Conservation (phyloP, 2,888 invertebrate species). For the Orthosia incerta region DNA sequence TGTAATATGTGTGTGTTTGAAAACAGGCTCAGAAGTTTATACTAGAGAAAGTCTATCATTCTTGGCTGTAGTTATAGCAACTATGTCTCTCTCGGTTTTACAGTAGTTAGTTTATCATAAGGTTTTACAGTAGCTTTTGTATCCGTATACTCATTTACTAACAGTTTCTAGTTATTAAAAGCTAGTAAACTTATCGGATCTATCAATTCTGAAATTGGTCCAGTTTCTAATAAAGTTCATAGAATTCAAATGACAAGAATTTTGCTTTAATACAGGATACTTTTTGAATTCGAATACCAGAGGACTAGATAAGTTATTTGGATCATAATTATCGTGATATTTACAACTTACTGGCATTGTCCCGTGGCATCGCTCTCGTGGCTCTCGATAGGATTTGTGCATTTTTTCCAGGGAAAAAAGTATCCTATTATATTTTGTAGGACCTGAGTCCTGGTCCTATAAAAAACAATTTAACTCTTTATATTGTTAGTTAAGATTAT, state of each 20-base stretch:
- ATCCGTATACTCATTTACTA: slow-evolving; percentile 2
- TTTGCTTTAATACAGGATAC: background rate
- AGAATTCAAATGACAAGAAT: background rate
- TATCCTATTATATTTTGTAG: too few species aligned
- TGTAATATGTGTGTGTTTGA: background rate
- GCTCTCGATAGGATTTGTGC: too few species aligned
- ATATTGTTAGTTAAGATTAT: too few species aligned
- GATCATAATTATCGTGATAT: background rate
- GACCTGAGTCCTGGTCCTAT: too few species aligned
- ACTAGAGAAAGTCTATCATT: background rate
- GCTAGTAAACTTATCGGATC: background rate
- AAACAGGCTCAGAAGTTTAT: background rate
- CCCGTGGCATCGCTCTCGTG: too few species aligned
- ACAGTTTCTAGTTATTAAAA: slow-evolving; percentile 6
- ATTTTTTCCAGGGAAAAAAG: too few species aligned
- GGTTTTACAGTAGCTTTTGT: background rate
- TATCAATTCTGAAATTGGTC: background rate
- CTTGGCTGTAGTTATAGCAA: slow-evolving; percentile 6
- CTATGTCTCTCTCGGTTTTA: slow-evolving; percentile 12
- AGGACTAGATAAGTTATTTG: background rate
- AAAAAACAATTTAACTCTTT: too few species aligned
- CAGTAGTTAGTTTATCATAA: slow-evolving; percentile 31
- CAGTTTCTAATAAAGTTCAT: background rate
- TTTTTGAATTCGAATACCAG: background rate
- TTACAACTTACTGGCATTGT: background rate